A percentile compares a stretch with the other conserved stretches of the same genome.
Evolutionary conservation across 2,797 vertebrate genomes (phyloP).

Genomic region (Acanthiza pusilla): DNA sequence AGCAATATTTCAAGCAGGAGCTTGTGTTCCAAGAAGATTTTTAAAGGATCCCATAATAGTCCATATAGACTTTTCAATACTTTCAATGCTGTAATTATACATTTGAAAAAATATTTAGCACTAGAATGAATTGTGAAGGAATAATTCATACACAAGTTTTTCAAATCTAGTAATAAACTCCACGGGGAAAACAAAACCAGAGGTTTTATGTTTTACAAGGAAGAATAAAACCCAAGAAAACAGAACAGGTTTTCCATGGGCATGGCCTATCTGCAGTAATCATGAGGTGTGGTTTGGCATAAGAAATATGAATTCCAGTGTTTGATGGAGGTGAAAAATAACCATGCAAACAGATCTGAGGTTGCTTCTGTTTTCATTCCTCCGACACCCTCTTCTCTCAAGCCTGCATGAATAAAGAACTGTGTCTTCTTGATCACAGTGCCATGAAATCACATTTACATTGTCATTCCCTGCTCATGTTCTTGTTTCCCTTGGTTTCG

Average conservation of each 20-base stretch:
- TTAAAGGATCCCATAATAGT: not conserved
- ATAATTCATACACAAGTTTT: not conserved
- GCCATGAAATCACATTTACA: slow-evolving; percentile 43
- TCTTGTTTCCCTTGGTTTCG: slow-evolving; percentile 5
- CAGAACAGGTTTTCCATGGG: not conserved
- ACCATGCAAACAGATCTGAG: not conserved
- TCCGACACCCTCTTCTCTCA: slow-evolving; percentile 10
- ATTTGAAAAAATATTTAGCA: slow-evolving; percentile 2
- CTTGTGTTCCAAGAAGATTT: not conserved
- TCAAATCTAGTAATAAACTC: not conserved
- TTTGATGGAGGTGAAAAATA: not conserved
- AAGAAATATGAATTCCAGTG: not conserved
- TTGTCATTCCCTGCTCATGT: not conserved
- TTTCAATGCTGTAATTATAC: not conserved
- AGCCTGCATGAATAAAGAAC: not conserved
- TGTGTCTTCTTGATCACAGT: not conserved
- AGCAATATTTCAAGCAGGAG: not conserved
- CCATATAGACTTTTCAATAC: not conserved
- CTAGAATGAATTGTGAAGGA: not conserved
- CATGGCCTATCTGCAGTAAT: not conserved
- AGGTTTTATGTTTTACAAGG: not conserved
- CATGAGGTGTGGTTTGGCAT: not conserved
- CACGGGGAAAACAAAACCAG: not conserved
- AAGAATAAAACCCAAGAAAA: slow-evolving; percentile 1
- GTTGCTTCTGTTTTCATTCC: not conserved